Conservation (phyloP, 2,888 invertebrate species). For the Drosophila demipolita region DNA sequence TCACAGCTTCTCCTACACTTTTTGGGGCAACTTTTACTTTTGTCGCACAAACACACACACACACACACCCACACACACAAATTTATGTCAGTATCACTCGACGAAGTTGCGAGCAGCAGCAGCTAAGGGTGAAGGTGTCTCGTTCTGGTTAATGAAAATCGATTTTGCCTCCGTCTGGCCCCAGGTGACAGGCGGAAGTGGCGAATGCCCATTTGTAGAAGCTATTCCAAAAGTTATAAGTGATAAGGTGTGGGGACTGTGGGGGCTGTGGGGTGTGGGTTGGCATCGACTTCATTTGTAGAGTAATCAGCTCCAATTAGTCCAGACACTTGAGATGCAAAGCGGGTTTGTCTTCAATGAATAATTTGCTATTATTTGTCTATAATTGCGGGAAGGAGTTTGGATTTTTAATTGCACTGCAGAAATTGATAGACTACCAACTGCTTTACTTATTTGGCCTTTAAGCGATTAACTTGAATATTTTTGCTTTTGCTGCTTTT, state of each 20-base stretch:
- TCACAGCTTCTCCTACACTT: conserved; percentile 43
- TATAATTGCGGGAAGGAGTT: conserved; percentile 56
- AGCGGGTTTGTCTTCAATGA: conserved; percentile 34
- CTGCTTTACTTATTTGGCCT: conserved; percentile 15
- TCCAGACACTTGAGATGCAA: conserved; percentile 54
- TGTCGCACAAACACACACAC: background rate
- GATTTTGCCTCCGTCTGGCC: conserved; percentile 40
- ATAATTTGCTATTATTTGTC: conserved; percentile 77
- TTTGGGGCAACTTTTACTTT: conserved; percentile 18
- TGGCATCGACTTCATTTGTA: conserved; percentile 65
- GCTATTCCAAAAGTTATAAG: background rate
- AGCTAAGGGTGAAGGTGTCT: conserved; percentile 18
- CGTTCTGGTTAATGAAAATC: conserved; percentile 60
- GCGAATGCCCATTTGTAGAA: background rate
- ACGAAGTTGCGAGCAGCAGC: conserved; percentile 37
- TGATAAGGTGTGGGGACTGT: conserved; percentile 1
- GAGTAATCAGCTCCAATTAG: conserved; percentile 77
- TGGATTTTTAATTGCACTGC: conserved; percentile 68
- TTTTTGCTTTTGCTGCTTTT: background rate
- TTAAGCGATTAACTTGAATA: conserved; percentile 24
- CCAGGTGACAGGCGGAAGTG: conserved; percentile 26
- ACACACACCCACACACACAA: conserved; percentile 5
- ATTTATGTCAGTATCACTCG: conserved; percentile 71
- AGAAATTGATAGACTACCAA: background rate
- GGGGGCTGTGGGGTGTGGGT: background rate